phyloP scores from a whole-genome alignment of 2,113 vertebrate species.

The Ammodytes marinus region DNA sequence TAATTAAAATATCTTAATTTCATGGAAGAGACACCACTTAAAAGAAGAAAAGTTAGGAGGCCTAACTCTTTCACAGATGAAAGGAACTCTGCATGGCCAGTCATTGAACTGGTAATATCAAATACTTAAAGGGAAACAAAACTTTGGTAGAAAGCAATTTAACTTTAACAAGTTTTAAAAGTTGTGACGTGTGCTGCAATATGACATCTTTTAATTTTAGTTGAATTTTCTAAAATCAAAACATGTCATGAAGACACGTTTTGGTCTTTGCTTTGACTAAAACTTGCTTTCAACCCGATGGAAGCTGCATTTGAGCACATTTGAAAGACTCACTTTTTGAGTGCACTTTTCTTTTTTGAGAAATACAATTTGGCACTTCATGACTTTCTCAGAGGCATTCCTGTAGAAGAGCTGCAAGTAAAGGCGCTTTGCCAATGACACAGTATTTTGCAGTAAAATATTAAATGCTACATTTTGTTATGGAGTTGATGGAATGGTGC shows the following conservation, averaged over 20 bases:
- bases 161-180: background rate
- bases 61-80: background rate
- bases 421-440: slow-evolving; percentile 56
- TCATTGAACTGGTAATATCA: background rate
- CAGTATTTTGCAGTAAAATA: background rate
- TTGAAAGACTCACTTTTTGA: slow-evolving; percentile 10
- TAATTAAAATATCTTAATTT: background rate
- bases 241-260: background rate
- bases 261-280: background rate
- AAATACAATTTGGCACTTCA: background rate
- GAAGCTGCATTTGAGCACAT: slow-evolving; percentile 2
- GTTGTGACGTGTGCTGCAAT: background rate
- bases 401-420: slow-evolving; percentile 57
- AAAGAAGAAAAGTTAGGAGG: slow-evolving; percentile 7
- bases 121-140: background rate
- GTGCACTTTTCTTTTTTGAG: slow-evolving; percentile 23
- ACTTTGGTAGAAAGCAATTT: slow-evolving; percentile 21
- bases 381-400: slow-evolving; percentile 63
- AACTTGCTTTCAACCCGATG: background rate
- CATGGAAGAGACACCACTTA: background rate
- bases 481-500: background rate
- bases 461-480: slow-evolving; percentile 40
- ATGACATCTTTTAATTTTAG: background rate
- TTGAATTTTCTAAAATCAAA: background rate
- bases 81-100: background rate